Percentiles rank a stretch among this genome's conserved stretches.
phyloP scores from a whole-genome alignment of 2,113 vertebrate species.

The Peromyscus californicus region DNA sequence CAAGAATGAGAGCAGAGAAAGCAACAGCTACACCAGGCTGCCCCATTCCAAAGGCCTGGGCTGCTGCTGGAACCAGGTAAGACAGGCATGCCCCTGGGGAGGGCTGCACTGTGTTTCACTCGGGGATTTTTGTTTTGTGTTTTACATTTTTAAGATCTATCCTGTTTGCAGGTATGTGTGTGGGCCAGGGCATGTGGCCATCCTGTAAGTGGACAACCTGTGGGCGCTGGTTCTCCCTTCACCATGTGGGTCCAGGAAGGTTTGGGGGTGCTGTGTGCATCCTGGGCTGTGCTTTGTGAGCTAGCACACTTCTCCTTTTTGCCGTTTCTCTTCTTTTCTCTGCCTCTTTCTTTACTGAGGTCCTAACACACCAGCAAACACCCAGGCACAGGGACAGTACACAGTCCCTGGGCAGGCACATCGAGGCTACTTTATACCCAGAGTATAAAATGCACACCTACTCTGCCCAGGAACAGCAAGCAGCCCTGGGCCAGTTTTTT shows the following conservation, averaged over 20 bases:
- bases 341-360: neutral
- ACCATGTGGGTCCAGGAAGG: neutral
- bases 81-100: neutral
- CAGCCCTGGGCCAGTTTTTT: neutral
- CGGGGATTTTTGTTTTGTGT: neutral
- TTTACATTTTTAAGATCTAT: neutral
- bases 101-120: neutral
- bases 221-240: neutral
- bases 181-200: neutral
- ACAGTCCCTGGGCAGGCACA: neutral
- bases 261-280: neutral
- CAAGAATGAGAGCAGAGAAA: neutral
- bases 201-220: neutral
- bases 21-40: neutral
- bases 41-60: neutral
- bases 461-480: neutral
- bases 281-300: neutral
- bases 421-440: neutral
- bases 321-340: constrained; percentile 15
- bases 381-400: neutral
- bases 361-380: neutral
- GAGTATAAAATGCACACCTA: neutral
- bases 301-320: neutral
- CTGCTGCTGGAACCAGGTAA: neutral
- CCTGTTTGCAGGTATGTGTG: too few relatives aligned